Evolutionary conservation across 2,797 vertebrate species (phyloP).

Genomic region (Leptoclinus maculatus): DNA sequence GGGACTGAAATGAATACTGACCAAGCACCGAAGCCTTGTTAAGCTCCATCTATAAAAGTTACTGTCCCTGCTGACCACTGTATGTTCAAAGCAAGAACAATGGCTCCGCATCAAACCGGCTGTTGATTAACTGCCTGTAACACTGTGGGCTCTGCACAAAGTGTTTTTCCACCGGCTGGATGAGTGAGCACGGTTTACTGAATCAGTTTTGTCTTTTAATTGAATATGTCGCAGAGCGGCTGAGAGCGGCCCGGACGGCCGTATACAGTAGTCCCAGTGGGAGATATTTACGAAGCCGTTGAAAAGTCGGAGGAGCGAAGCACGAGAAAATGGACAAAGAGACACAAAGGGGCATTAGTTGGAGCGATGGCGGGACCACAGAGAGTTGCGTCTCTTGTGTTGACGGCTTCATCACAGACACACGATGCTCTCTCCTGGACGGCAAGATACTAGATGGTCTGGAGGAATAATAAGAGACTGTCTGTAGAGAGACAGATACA

Average conservation of each 20-base stretch:
- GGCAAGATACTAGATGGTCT: slow-evolving; percentile 31
- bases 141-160: slow-evolving; percentile 36
- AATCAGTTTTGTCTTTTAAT: slow-evolving; percentile 54
- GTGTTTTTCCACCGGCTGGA: slow-evolving; percentile 16
- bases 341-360: neutral
- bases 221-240: slow-evolving; percentile 34
- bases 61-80: slow-evolving; percentile 39
- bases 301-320: neutral
- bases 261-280: neutral
- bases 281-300: neutral
- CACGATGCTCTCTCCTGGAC: slow-evolving; percentile 10
- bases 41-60: slow-evolving; percentile 45
- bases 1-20: slow-evolving; percentile 17
- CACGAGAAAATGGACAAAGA: neutral
- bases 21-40: slow-evolving; percentile 36
- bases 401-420: slow-evolving; percentile 40
- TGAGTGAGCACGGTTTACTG: slow-evolving; percentile 41
- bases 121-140: slow-evolving; percentile 53
- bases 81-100: slow-evolving; percentile 48
- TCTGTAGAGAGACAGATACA: slow-evolving; percentile 26
- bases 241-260: slow-evolving; percentile 8
- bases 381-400: slow-evolving; percentile 1
- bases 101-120: slow-evolving; percentile 41
- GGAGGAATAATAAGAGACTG: slow-evolving; percentile 22
- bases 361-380: slow-evolving; percentile 1